phyloP scores from a whole-genome alignment of 2,113 vertebrate genomes.

The Crocuta crocuta region DNA sequence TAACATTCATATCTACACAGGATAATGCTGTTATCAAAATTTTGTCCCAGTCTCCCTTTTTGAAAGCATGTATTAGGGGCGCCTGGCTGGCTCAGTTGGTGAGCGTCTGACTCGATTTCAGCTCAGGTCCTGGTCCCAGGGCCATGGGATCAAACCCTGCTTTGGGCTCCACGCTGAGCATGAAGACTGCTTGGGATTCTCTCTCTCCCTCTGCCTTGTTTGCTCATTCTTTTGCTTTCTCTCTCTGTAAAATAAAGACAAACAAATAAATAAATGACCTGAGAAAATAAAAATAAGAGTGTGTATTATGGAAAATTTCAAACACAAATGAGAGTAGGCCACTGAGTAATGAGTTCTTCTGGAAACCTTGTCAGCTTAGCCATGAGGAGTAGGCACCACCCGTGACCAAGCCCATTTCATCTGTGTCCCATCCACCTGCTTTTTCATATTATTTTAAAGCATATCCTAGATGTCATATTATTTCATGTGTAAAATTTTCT shows the following conservation, averaged over 20 bases:
- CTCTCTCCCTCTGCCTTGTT: too few species aligned
- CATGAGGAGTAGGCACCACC: background rate
- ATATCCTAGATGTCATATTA: background rate
- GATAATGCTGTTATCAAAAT: background rate
- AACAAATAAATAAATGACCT: too few species aligned
- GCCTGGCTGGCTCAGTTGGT: too few species aligned
- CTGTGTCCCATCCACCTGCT: background rate
- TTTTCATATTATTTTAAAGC: background rate
- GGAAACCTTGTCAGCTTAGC: background rate
- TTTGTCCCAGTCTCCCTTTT: background rate
- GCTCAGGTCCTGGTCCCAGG: too few species aligned
- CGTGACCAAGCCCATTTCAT: background rate
- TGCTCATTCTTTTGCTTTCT: too few species aligned
- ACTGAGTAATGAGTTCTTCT: background rate
- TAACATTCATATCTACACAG: background rate
- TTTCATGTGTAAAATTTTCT: background rate
- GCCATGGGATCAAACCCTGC: too few species aligned
- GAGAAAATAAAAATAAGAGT: background rate
- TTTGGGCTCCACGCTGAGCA: too few species aligned
- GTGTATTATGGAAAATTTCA: background rate
- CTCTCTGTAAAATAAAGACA: too few species aligned
- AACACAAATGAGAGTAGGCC: background rate
- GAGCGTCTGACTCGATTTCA: too few species aligned
- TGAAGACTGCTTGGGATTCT: too few species aligned
- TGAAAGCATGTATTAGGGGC: background rate